Base-by-base conservation (phyloP, 2,797 vertebrate species). In the Numenius phaeopus region DNA sequence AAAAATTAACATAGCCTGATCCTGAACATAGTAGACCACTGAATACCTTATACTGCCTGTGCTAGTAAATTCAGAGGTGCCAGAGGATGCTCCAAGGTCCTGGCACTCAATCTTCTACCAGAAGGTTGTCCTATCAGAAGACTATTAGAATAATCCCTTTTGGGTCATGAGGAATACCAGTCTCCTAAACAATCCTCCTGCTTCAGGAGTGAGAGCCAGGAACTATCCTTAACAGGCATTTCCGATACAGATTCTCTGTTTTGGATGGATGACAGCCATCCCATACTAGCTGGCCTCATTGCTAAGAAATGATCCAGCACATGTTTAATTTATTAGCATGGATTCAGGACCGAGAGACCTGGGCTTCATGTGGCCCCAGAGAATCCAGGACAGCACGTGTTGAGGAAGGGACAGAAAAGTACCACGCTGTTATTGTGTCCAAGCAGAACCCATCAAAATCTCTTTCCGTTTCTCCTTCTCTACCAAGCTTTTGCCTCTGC, bases 381-480 rank as follows among this genome's bases (percentile, higher is more conserved):
- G 23, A 82, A 89, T 44, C 29, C 52, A 73, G 70, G 42, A 22
- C 40, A 83, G 39, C 15, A 84, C 24, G 37, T 3, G 5, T 3
- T 29, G 34, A 82, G 9, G 79, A 85, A 89, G 16, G 6, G 59
- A 70, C 8, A 70, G 55, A 78, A 79, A 70, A 64, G 18, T 14
- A 67, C 7, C 39, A 64, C 0, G 0, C 12, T 39, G 11, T 37
- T 77, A 55, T 0, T 32, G 6, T 47, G 30, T n/a, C 9, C 52
- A 73, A 87, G 32, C 8, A 66, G 24, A 86, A 71, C 24, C n/a
- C 20, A 86, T 14, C 11, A 78, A 71, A 86, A 71, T 67, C 17
- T 50, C 14, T 65, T 80, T 64, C 42, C 14, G 39, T 64, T 87
- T 57, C 17, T 91, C 9, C 20, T 77, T 44, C 52, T 73, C 44